phyloP scores from a whole-genome alignment of 1,140 invertebrate species.

The Epicauta chinensis region DNA sequence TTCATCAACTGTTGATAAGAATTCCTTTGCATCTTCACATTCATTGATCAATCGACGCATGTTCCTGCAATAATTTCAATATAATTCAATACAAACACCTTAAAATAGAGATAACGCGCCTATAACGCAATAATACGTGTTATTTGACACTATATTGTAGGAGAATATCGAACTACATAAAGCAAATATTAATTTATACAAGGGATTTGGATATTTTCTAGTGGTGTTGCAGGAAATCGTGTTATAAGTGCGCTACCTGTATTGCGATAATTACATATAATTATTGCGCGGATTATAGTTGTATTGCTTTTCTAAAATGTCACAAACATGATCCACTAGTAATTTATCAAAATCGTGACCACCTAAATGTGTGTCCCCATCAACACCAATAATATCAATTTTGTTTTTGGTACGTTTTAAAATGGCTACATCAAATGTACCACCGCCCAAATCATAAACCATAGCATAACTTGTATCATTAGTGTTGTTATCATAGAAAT shows the following conservation, averaged over 20 bases:
- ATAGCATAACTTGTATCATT: constrained; percentile 47
- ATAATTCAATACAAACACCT: constrained; percentile 30
- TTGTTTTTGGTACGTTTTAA: constrained; percentile 70
- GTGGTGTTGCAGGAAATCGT: too few relatives aligned
- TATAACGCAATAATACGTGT: too few relatives aligned
- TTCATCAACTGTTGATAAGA: constrained; percentile 53
- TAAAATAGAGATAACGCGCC: too few relatives aligned
- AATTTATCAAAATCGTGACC: constrained; percentile 65
- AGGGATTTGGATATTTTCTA: too few relatives aligned
- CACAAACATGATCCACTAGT: constrained; percentile 45
- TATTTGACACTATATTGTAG: too few relatives aligned
- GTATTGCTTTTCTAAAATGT: constrained; percentile 60
- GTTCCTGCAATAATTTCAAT: constrained; percentile 65
- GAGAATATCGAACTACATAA: too few relatives aligned
- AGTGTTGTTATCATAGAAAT: constrained; percentile 37
- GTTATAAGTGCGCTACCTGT: too few relatives aligned
- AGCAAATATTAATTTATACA: too few relatives aligned
- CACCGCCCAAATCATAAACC: constrained; percentile 61
- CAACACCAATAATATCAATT: constrained; percentile 63
- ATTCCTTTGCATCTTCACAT: constrained; percentile 73
- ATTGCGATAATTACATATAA: too few relatives aligned
- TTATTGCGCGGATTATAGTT: constrained; percentile 47
- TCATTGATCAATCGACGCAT: constrained; percentile 73
- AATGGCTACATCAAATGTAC: constrained; percentile 72
- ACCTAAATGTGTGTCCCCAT: constrained; percentile 56